Percentiles rank a stretch among this genome's conserved stretches.
Conservation (phyloP, 2,797 vertebrate genomes). For the Pipistrellus nathusii region DNA sequence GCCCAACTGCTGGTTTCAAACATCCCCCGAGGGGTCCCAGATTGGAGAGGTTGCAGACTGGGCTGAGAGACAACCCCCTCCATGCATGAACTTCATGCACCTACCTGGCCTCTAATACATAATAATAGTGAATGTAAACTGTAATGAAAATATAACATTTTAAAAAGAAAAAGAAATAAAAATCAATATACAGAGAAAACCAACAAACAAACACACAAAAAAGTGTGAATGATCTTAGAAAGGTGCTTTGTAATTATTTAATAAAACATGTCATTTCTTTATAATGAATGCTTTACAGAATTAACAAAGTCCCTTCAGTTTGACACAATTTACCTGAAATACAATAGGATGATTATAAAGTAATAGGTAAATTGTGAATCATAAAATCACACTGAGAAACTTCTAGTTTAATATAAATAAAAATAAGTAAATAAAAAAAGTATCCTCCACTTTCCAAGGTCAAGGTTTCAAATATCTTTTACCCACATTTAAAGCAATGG, state of each 20-base stretch:
- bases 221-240: neutral
- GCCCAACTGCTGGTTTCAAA: too few species aligned
- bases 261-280: conserved; percentile 25
- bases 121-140: too few species aligned
- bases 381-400: conserved; percentile 39
- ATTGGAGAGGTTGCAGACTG: too few species aligned
- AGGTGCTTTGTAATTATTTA: neutral
- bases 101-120: too few species aligned
- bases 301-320: conserved; percentile 38
- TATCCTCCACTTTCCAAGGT: neutral
- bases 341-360: neutral
- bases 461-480: conserved; percentile 45
- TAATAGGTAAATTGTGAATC: neutral
- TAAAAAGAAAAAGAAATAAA: neutral
- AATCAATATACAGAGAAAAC: neutral
- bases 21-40: too few species aligned
- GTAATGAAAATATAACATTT: too few species aligned
- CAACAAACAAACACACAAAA: neutral
- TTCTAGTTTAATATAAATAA: conserved; percentile 43
- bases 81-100: too few species aligned
- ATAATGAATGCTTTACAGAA: neutral
- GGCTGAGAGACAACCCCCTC: too few species aligned
- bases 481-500: conserved; percentile 30
- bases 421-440: neutral
- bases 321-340: conserved; percentile 28